phyloP scores from a whole-genome alignment of 2,888 invertebrate genomes.

The Nezara viridula region DNA sequence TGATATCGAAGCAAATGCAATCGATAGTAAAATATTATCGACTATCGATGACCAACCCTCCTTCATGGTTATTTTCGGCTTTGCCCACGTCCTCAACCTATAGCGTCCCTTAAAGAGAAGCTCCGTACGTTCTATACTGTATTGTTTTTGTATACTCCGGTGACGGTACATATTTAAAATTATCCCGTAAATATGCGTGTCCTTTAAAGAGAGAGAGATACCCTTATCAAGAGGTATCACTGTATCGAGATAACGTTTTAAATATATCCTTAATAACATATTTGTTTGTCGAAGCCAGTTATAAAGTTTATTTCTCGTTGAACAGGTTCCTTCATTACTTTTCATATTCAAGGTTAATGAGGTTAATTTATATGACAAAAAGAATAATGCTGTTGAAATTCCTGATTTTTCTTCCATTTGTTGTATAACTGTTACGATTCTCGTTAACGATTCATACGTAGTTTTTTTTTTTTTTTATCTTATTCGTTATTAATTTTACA shows the following conservation, averaged over 20 bases:
- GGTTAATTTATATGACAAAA: constrained; percentile 43
- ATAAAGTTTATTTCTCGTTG: not conserved
- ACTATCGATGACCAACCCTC: too few species aligned
- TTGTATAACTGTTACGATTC: not conserved
- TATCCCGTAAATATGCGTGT: too few species aligned
- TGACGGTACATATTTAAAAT: too few species aligned
- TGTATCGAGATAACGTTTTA: not conserved
- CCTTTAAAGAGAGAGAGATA: too few species aligned
- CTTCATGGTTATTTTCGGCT: too few species aligned
- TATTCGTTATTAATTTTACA: not conserved
- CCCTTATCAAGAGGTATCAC: too few species aligned
- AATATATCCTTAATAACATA: not conserved
- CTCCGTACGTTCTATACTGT: too few species aligned
- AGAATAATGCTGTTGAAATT: constrained; percentile 22
- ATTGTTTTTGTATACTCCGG: too few species aligned
- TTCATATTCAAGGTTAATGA: constrained; percentile 44
- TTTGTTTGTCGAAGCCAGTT: constrained; percentile 11
- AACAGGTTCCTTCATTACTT: constrained; percentile 41
- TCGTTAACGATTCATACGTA: not conserved
- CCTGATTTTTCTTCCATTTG: constrained; percentile 28
- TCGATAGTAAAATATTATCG: too few species aligned
- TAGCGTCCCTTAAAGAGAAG: too few species aligned
- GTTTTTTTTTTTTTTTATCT: not conserved
- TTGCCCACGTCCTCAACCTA: too few species aligned
- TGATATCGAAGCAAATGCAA: too few species aligned